Base-by-base conservation (phyloP, 2,888 invertebrate species). In the Scotopteryx bipunctaria region DNA sequence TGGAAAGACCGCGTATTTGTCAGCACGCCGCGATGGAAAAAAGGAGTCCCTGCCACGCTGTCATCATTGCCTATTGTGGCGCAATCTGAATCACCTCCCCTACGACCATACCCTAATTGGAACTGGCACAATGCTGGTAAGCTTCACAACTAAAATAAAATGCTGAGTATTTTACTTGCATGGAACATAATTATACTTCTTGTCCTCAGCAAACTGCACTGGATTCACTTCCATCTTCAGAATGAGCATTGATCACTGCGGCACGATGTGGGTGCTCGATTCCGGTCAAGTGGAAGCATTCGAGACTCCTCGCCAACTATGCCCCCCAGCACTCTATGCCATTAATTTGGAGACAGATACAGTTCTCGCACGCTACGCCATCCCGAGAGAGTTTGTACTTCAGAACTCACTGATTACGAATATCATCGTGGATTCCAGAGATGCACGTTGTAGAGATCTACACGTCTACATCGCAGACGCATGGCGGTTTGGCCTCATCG, bases 191-290 rank as follows among this genome's bases (percentile, higher is more conserved):
- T n/a, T 5, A 37, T 16, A 6, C 25, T 61, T 63, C 35, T 55
- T 57, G 61, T 69, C 17, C 64, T 42, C 77, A 89, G 91, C 19
- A 42, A 93, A 88, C 61, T 90, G 90, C 61, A 83, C 81, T 14
- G 93, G 94, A 27, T 86, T 96, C 46, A 94, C 95, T 0, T 96
- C 96, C 0, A 93, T 96, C 1, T 96, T 95, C 73, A 92, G 96
- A n/a, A 91, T 95, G 71, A 92, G 92, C 67, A 92, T 95, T 0
- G 96, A 96, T 76, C 92, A 92, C 35, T 96, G 96, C 66, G 93
- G 94, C 41, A 91, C 95, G 1, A 90, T 96, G 66, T 96, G 96
- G 96, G 92, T 95, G 0, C 90, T 96, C 16, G 96, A 96, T 77
- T 94, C 95, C 0, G 96, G 96, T 0, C 93, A 94, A 70, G 92